A percentile compares a stretch with the other conserved stretches of the same genome.
These are phyloP conservation scores for Chelon labrosus DNA, from an alignment of 2,797 vertebrate species.

Conservation along the genomic window DNA sequence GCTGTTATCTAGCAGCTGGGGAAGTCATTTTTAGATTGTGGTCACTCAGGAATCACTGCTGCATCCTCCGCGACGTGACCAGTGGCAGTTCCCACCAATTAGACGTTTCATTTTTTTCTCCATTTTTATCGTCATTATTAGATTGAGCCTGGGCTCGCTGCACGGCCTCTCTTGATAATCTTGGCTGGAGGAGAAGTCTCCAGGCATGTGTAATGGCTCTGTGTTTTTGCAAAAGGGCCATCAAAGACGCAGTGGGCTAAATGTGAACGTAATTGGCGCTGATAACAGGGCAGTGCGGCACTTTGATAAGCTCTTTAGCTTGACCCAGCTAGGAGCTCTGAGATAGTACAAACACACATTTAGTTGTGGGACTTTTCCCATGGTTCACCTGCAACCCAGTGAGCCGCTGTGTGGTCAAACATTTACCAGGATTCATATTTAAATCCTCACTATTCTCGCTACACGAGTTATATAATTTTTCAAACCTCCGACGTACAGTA, in stretches of 20 bases:
- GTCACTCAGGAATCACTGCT: slow-evolving; percentile 76
- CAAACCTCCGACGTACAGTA: not conserved
- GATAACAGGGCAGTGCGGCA: slow-evolving; percentile 61
- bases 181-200: slow-evolving; percentile 62
- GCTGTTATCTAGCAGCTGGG: slow-evolving; percentile 82
- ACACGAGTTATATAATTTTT: not conserved
- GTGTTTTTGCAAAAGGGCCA: slow-evolving; percentile 49
- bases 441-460: not conserved
- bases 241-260: slow-evolving; percentile 68
- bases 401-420: slow-evolving; percentile 35
- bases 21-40: slow-evolving; percentile 85
- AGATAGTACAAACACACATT: slow-evolving; percentile 33
- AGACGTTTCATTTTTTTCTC: slow-evolving; percentile 56
- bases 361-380: slow-evolving; percentile 33
- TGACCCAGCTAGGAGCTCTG: slow-evolving; percentile 30
- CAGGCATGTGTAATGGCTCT: slow-evolving; percentile 65
- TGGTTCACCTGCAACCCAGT: slow-evolving; percentile 36
- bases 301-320: slow-evolving; percentile 66
- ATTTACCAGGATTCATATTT: slow-evolving; percentile 23
- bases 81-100: slow-evolving; percentile 83
- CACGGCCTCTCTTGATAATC: slow-evolving; percentile 62
- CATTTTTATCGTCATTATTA: slow-evolving; percentile 77
- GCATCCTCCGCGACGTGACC: slow-evolving; percentile 82
- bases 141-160: slow-evolving; percentile 55
- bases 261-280: slow-evolving; percentile 72